Evolutionary conservation across 2,797 vertebrate genomes (phyloP), one percentile per base, ranked within the genome.

Genomic region (Menidia menidia): DNA sequence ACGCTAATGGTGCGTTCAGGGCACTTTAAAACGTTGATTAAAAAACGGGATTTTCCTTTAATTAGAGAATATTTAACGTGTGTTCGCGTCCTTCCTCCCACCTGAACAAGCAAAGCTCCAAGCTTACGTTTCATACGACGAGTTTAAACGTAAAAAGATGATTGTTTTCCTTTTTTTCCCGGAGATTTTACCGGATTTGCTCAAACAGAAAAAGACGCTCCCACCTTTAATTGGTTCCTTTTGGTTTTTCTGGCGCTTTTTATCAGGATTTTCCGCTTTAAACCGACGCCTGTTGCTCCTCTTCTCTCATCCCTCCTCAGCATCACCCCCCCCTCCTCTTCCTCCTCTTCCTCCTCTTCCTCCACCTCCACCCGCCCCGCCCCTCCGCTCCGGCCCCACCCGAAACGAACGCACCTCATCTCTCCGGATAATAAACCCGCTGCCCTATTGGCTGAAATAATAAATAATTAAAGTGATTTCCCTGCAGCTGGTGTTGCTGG

Each of bases 171-270:
- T 45, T 5, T 16, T n/a, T 47, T 16, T 4, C n/a, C 16, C 7
- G 15, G n/a, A 16, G 15, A n/a, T 15, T 47, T 18, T 3, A 48
- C 10, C 3, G 19, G 11, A 48, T 3, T 4, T n/a, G 14, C 45
- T 47, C 45, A 9, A 8, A 47, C 18, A 9, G 44, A 14, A 45
- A 8, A 9, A 61, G 11, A 51, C 6, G 7, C 11, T 53, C 64
- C 6, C 55, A 79, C 77, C 82, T 71, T 8, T 76, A 63, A 66
- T 19, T 42, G 1, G 68, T 14, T 64, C 58, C 31, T 60, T 25
- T 14, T 18, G 0, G 3, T 9, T 15, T 53, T 53, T 32, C 64
- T 10, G 15, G 10, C 18, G n/a, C n/a, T n/a, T 60, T 3, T 12
- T 2, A 3, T 35, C 6, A 59, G 30, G 62, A 31, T 43, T 35